phyloP scores from a whole-genome alignment of 2,113 vertebrate species.

The Jaculus jaculus region DNA sequence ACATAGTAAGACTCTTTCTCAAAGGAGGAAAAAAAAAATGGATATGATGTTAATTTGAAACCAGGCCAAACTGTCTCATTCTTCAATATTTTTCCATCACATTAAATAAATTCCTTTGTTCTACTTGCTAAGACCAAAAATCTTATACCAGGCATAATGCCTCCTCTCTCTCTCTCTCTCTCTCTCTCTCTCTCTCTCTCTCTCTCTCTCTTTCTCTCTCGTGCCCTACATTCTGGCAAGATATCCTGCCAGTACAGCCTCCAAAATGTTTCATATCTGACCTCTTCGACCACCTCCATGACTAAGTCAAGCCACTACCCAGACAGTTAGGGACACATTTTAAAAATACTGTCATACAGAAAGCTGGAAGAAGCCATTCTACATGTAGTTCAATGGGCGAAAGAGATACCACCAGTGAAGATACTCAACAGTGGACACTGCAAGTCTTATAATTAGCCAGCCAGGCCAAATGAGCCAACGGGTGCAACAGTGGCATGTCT shows the following conservation, averaged over 20 bases:
- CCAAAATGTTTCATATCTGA: not conserved
- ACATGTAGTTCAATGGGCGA: too few relatives aligned
- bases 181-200: too few relatives aligned
- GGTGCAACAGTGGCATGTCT: too few relatives aligned
- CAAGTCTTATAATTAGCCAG: too few relatives aligned
- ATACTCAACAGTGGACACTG: too few relatives aligned
- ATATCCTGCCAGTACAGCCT: not conserved
- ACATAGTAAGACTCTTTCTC: not conserved
- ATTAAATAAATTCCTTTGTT: not conserved
- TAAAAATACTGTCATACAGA: not conserved
- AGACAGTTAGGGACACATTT: not conserved
- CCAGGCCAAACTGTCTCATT: not conserved
- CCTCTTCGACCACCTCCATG: accelerated
- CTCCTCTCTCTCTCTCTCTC: not conserved
- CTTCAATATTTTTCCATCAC: not conserved
- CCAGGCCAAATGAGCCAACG: too few relatives aligned
- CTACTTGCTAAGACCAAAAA: not conserved
- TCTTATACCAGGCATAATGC: not conserved
- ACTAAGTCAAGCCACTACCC: not conserved
- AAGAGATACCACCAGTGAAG: too few relatives aligned
- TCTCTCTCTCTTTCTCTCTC: not conserved
- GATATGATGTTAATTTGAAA: not conserved
- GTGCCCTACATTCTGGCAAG: not conserved
- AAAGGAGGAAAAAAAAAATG: not conserved
- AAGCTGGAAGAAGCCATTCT: too few relatives aligned